phyloP scores from a whole-genome alignment of 2,113 vertebrate genomes.

The Oxyruncus cristatus region DNA sequence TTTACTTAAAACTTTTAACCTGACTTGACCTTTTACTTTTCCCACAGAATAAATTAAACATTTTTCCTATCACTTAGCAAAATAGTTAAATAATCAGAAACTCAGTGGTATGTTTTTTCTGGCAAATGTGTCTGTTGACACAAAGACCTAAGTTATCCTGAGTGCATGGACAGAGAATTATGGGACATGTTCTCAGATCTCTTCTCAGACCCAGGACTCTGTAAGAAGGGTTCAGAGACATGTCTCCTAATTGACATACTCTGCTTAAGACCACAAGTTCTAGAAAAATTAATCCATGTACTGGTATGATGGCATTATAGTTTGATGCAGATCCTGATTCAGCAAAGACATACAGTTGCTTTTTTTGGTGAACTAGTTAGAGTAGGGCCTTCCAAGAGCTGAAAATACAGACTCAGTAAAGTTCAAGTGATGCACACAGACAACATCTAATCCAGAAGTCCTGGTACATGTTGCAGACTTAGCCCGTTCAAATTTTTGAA shows the following conservation, averaged over 20 bases:
- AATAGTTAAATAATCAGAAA: slow-evolving; percentile 11
- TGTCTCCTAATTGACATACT: background rate
- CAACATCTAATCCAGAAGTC: background rate
- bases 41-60: background rate
- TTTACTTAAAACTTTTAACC: background rate
- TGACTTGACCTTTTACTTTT: slow-evolving; percentile 9
- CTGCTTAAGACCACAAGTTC: background rate
- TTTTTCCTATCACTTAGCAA: slow-evolving; percentile 30
- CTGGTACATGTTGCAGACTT: background rate
- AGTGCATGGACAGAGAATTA: background rate
- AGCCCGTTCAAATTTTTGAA: background rate
- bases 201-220: background rate
- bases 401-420: background rate
- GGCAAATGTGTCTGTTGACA: background rate
- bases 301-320: background rate
- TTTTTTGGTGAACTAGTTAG: background rate
- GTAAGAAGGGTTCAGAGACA: background rate
- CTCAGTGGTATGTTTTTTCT: background rate
- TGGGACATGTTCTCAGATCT: background rate
- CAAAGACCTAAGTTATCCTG: background rate
- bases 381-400: background rate
- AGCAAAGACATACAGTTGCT: background rate
- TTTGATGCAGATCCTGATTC: background rate
- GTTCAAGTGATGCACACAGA: background rate
- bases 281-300: background rate